Evolutionary conservation across 2,113 vertebrate species (phyloP), one percentile per base, ranked within the genome.

Genomic region (Diadophis punctatus): DNA sequence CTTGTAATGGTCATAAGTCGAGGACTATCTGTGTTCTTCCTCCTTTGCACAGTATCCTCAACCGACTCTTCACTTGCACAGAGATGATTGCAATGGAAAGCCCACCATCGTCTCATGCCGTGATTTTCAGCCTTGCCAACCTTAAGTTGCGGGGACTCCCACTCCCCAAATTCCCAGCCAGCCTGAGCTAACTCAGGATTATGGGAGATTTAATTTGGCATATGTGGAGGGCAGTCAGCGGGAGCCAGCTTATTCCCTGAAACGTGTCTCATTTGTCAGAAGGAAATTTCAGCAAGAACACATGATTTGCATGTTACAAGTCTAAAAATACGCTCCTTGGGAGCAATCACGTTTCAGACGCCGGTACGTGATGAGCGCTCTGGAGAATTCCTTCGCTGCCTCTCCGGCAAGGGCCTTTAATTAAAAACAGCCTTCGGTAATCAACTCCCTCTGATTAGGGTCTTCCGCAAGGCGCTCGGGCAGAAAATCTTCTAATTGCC

Each of bases 371-470:
- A 46, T n/a, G 86, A 56, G 91, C 49, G 7, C 60, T 16, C 9
- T 22, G 63, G 60, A 89, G 63, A 80, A n/a, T n/a, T 30, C 74
- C 91, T 34, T 80, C n/a, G 18, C 53, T 27, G 48, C 60, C 51
- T 27, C 49, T 48, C 30, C 7, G 14, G 34, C 86, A 55, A 39
- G 30, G 49, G 58, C 39, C 49, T 92, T 51, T 88, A 88, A 92
- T 92, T 92, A 88, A 55, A 92, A 88, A 88, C 58, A 30, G n/a
- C 23, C 49, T 68, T 30, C 5, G 5, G 87, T 92, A 80, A 92
- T 92, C 87, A 80, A 46, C 22, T 43, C 87, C n/a, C 49, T 46
- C 86, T 92, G 91, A 88, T 68, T 63, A 30, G 23, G 22, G 43
- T n/a, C 84, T 55, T 55, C 90, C 30, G 1, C 52, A 12, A 60